A percentile compares a stretch with the other conserved stretches of the same genome.
phyloP scores from a whole-genome alignment of 2,888 invertebrate genomes.

The Mellilla xanthometata region DNA sequence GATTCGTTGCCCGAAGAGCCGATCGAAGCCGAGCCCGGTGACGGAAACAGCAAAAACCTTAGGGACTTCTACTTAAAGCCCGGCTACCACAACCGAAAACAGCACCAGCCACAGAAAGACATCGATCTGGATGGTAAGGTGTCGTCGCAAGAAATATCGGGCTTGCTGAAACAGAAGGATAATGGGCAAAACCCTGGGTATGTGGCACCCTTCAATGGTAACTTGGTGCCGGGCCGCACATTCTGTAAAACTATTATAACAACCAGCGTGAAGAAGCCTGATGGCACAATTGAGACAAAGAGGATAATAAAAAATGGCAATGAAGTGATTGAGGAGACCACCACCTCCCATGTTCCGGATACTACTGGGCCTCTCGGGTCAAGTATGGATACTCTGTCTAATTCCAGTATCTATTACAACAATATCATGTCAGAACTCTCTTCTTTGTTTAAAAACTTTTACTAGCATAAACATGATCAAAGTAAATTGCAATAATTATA shows the following conservation, averaged over 20 bases:
- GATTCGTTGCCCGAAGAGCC: constrained; percentile 15
- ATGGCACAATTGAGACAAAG: constrained; percentile 67
- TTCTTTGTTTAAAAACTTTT: constrained; percentile 61
- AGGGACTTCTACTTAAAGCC: constrained; percentile 74
- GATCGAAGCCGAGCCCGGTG: constrained; percentile 35
- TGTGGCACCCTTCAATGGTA: constrained; percentile 50
- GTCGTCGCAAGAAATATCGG: constrained; percentile 69
- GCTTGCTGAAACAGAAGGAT: constrained; percentile 60
- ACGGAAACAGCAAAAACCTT: constrained; percentile 50
- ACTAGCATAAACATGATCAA: constrained; percentile 35
- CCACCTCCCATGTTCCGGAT: constrained; percentile 46
- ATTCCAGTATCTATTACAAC: constrained; percentile 46
- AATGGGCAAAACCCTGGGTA: constrained; percentile 33
- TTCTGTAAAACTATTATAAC: constrained; percentile 73
- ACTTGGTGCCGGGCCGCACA: constrained; percentile 57
- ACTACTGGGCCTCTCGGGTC: constrained; percentile 37
- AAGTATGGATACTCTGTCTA: constrained; percentile 44
- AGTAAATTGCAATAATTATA: constrained; percentile 1
- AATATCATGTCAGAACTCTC: constrained; percentile 54
- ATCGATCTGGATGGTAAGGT: constrained; percentile 71
- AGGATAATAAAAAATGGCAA: constrained; percentile 69
- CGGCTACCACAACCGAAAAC: constrained; percentile 53
- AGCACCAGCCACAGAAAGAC: constrained; percentile 52
- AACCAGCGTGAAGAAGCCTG: constrained; percentile 67
- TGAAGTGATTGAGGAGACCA: constrained; percentile 65